Evolutionary conservation across 2,113 vertebrate genomes (phyloP).

Genomic region (Catharus bicknelli): DNA sequence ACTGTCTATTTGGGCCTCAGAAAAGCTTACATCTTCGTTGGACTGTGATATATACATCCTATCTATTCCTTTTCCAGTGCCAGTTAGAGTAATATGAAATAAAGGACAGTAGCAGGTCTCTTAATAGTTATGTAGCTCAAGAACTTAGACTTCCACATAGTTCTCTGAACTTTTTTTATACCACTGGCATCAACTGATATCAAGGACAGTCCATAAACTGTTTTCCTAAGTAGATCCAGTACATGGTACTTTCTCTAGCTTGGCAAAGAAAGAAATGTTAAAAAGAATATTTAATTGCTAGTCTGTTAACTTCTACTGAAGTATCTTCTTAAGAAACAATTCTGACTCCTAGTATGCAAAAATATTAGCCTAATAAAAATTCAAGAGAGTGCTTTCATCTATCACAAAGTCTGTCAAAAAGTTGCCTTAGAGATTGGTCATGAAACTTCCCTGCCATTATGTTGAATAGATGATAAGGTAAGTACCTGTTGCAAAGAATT

Average conservation of each 20-base stretch:
- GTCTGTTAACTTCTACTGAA: neutral
- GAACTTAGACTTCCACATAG: neutral
- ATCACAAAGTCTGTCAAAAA: neutral
- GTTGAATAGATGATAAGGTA: neutral
- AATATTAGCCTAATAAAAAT: neutral
- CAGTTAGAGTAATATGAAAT: neutral
- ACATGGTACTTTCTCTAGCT: neutral
- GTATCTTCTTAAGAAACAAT: neutral
- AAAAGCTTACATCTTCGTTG: neutral
- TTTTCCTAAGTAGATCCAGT: neutral
- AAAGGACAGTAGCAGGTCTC: neutral
- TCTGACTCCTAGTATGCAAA: neutral
- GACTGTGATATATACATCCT: neutral
- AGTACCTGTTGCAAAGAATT: constrained; percentile 1
- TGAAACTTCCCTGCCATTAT: accelerated
- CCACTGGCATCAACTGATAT: neutral
- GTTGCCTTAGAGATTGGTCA: neutral
- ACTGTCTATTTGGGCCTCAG: neutral
- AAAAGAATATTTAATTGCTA: neutral
- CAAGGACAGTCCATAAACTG: neutral
- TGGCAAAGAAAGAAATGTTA: neutral
- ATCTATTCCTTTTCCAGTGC: neutral
- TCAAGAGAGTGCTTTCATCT: neutral
- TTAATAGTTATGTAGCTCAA: neutral
- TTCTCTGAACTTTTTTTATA: neutral